Base-by-base conservation (phyloP, 2,797 vertebrate species). In the Betta splendens region DNA sequence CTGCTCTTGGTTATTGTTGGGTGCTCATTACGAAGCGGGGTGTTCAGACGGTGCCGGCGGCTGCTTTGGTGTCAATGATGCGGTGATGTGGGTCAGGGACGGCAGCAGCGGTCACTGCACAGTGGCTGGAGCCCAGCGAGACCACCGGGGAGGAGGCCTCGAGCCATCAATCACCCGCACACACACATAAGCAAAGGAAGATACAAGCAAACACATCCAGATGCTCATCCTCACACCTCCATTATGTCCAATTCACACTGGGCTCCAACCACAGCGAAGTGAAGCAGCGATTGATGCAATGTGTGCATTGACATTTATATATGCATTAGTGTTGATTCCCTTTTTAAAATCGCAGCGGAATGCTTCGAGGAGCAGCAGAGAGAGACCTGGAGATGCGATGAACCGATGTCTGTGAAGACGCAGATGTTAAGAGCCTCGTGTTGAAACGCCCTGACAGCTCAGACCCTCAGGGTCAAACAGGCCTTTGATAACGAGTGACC, bases 61-160 rank as follows among this genome's bases (percentile, higher is more conserved):
- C 91, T 71, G 72, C 85, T 90, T 90, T 87, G 86, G 85, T 85
- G 87, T 91, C 84, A 90, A 86, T 87, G 75, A 83, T 78, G 80
- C 86, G 85, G 85, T 77, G 85, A 86, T 87, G 73, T 71, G 85
- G 89, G 89, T 92, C 90, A 91, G 76, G 82, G 86, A 80, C 83
- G 85, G 82, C 83, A 78, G 83, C 77, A 80, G 80, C 63, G 77
- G 84, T 89, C 84, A 81, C 79, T 90, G 86, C 89, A 90, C 86
- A 87, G 90, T 89, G 86, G 84, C 87, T 90, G 85, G 81, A 84
- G 83, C 85, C 73, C 84, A 83, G 80, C 25, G 64, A 83, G 91
- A 92, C 91, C 90, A 92, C 90, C 90, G 48, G 87, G 84, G 80
- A 81, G 81, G 87, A 85, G 83, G 86, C 88, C 84, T 84, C 89